Evolutionary conservation across 2,797 vertebrate genomes (phyloP).

Genomic region (Sebastolobus altivelis): DNA sequence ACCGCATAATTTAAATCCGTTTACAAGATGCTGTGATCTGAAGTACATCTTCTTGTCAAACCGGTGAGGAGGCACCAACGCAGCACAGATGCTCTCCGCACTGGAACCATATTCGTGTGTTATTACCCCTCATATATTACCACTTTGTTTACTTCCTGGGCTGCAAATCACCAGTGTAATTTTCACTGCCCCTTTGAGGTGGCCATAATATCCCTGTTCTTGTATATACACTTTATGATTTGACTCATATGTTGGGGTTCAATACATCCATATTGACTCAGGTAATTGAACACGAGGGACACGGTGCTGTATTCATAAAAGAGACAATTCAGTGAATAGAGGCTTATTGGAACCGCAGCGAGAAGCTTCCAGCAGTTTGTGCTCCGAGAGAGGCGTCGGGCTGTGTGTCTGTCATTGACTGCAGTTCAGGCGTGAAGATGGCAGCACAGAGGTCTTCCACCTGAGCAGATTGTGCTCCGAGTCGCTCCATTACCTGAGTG

Average conservation of each 20-base stretch:
- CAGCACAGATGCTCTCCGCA: slow-evolving; percentile 50
- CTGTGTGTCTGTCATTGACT: slow-evolving; percentile 69
- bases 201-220: slow-evolving; percentile 62
- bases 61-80: slow-evolving; percentile 38
- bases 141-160: slow-evolving; percentile 77
- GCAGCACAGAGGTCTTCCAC: slow-evolving; percentile 69
- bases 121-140: slow-evolving; percentile 72
- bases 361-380: slow-evolving; percentile 39
- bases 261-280: slow-evolving; percentile 81
- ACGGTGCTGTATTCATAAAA: slow-evolving; percentile 71
- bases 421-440: slow-evolving; percentile 71
- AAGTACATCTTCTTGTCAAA: slow-evolving; percentile 34
- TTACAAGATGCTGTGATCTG: slow-evolving; percentile 38
- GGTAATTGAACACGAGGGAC: slow-evolving; percentile 81
- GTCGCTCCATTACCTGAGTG: slow-evolving; percentile 71
- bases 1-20: slow-evolving; percentile 38
- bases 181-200: slow-evolving; percentile 64
- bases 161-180: slow-evolving; percentile 75
- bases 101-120: slow-evolving; percentile 52
- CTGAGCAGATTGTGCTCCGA: slow-evolving; percentile 54
- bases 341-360: slow-evolving; percentile 57
- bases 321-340: slow-evolving; percentile 58
- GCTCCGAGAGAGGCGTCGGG: slow-evolving; percentile 41
- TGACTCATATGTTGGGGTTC: slow-evolving; percentile 77
- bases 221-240: slow-evolving; percentile 82